Evolutionary conservation across 1,140 invertebrate species (phyloP).

Genomic region (Anoplophora glabripennis): DNA sequence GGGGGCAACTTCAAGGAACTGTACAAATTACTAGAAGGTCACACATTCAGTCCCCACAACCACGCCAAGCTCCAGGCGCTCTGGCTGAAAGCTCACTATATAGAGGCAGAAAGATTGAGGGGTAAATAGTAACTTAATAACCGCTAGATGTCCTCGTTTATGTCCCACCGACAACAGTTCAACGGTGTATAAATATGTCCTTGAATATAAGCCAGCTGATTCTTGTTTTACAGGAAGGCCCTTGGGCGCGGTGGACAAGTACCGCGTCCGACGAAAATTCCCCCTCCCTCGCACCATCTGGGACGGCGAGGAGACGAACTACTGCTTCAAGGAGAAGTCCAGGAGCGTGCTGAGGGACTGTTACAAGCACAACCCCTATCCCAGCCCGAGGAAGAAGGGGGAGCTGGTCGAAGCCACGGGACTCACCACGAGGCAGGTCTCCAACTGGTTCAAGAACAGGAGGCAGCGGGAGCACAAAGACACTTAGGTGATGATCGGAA

Average conservation of each 20-base stretch:
- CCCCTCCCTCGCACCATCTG: conserved; percentile 96
- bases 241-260: conserved; percentile 87
- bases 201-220: not conserved
- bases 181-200: too few relatives aligned
- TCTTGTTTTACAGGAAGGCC: conserved; percentile 44
- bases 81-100: conserved; percentile 87
- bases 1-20: conserved; percentile 94
- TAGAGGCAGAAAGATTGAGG: conserved; percentile 93
- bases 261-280: conserved; percentile 96
- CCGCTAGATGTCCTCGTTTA: too few relatives aligned
- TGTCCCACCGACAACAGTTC: not conserved
- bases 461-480: conserved; percentile 89
- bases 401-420: conserved; percentile 95
- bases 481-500: conserved; percentile 30
- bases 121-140: conserved; percentile 75
- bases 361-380: conserved; percentile 91
- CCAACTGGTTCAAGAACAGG: conserved; percentile 98
- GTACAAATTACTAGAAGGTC: conserved; percentile 92
- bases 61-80: conserved; percentile 92
- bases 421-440: conserved; percentile 94
- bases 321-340: conserved; percentile 97
- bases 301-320: conserved; percentile 98
- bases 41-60: conserved; percentile 94
- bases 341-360: conserved; percentile 86
- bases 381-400: conserved; percentile 90